Evolutionary conservation across 2,797 vertebrate genomes (phyloP).

Genomic region (Chaetodon trifasciatus): DNA sequence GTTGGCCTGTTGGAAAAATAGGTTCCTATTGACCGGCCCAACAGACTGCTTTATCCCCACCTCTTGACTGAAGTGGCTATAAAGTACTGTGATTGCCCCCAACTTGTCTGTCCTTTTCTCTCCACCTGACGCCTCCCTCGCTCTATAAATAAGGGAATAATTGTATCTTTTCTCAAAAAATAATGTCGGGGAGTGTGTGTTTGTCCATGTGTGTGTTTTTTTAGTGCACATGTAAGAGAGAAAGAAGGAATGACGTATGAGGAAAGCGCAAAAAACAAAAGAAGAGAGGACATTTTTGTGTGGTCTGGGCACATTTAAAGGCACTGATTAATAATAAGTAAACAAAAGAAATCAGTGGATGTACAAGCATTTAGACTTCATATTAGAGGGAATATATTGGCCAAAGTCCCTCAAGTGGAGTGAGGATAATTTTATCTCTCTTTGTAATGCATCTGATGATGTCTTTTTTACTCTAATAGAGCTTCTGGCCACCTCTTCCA

Average conservation of each 20-base stretch:
- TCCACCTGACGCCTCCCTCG: constrained; percentile 4
- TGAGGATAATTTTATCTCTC: constrained; percentile 4
- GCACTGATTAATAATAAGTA: neutral
- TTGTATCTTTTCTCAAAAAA: constrained; percentile 9
- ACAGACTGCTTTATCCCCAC: constrained; percentile 25
- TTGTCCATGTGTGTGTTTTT: neutral
- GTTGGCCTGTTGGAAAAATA: constrained; percentile 13
- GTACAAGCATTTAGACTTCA: constrained; percentile 2
- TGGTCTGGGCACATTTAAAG: neutral
- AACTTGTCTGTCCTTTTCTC: constrained; percentile 21
- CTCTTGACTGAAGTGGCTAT: constrained; percentile 44
- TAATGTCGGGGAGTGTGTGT: neutral
- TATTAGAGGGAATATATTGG: constrained; percentile 1
- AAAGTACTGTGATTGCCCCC: constrained; percentile 38
- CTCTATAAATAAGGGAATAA: constrained; percentile 43
- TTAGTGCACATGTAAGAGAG: neutral
- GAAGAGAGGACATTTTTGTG: neutral
- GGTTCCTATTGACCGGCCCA: constrained; percentile 24
- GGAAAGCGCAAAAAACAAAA: neutral
- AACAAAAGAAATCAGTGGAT: neutral
- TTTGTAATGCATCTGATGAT: neutral
- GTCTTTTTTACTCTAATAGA: neutral
- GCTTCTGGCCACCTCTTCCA: constrained; percentile 9
- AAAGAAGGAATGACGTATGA: neutral
- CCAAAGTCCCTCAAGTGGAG: neutral